A percentile compares a stretch with the other conserved stretches of the same genome.
These are phyloP conservation scores for Poecilia wingei DNA, from an alignment of 2,797 vertebrate genomes.

Conservation along the genomic window DNA sequence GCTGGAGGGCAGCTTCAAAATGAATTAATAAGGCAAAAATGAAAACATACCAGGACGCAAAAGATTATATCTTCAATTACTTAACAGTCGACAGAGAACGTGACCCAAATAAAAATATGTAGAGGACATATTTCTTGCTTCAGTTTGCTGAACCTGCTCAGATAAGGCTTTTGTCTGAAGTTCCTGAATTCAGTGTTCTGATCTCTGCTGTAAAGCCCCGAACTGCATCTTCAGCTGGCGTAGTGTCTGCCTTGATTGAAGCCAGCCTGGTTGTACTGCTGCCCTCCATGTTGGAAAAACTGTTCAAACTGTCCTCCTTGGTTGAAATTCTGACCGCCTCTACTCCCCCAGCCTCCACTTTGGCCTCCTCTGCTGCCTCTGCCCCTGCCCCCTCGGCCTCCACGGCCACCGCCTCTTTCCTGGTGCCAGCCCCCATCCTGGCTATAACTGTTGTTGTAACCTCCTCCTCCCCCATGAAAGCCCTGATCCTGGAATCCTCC, in stretches of 20 bases:
- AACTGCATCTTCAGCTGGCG: slow-evolving; percentile 87
- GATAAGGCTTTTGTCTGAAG: background rate
- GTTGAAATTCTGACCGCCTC: slow-evolving; percentile 92
- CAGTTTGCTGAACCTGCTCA: background rate
- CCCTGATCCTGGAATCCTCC: slow-evolving; percentile 84
- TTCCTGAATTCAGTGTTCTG: slow-evolving; percentile 39
- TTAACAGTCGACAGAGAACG: slow-evolving; percentile 20
- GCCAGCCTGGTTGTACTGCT: slow-evolving; percentile 94
- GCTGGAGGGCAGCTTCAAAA: slow-evolving; percentile 11
- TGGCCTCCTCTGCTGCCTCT: slow-evolving; percentile 84
- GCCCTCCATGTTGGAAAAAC: slow-evolving; percentile 97
- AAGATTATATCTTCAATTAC: slow-evolving; percentile 12
- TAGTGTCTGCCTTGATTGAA: slow-evolving; percentile 95
- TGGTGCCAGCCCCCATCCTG: slow-evolving; percentile 81
- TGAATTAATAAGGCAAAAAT: background rate
- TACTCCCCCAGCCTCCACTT: slow-evolving; percentile 90
- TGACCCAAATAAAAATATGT: background rate
- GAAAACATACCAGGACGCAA: slow-evolving; percentile 6
- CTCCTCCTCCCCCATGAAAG: slow-evolving; percentile 82
- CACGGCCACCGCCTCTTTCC: slow-evolving; percentile 83
- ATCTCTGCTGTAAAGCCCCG: slow-evolving; percentile 79
- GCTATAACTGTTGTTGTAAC: slow-evolving; percentile 74
- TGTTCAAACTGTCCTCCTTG: slow-evolving; percentile 98
- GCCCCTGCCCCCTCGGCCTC: slow-evolving; percentile 84
- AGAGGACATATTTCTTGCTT: background rate